Percentiles rank a stretch among this genome's conserved stretches.
These are phyloP conservation scores for Accipiter virgatus DNA, from an alignment of 2,113 vertebrate species.

Conservation along the genomic window DNA sequence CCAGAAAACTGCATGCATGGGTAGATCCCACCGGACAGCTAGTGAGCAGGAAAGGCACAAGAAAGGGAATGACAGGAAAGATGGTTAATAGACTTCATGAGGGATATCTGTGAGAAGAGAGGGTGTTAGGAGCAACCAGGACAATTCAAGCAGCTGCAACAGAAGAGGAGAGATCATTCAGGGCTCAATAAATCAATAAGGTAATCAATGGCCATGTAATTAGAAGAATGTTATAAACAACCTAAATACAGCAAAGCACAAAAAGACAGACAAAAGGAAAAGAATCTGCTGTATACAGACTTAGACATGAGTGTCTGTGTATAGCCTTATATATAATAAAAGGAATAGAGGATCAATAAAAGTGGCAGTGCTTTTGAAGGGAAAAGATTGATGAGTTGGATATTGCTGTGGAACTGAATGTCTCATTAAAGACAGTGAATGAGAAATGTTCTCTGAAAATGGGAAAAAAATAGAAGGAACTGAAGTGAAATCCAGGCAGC, in stretches of 20 bases:
- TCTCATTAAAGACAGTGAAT: constrained; percentile 21
- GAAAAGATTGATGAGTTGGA: constrained; percentile 35
- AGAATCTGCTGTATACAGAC: not conserved
- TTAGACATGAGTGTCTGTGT: not conserved
- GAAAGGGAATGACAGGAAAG: not conserved
- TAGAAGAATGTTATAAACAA: not conserved
- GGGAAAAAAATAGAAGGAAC: not conserved
- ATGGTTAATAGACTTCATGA: not conserved
- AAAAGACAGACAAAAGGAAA: not conserved
- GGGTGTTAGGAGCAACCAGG: not conserved
- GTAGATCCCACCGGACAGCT: not conserved
- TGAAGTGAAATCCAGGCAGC: not conserved
- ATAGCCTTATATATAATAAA: not conserved
- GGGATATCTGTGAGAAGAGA: not conserved
- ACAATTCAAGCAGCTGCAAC: not conserved
- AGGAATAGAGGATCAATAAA: not conserved
- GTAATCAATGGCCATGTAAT: not conserved
- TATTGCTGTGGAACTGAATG: constrained; percentile 27
- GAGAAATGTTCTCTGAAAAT: constrained; percentile 31
- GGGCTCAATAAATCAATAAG: not conserved
- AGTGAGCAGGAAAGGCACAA: not conserved
- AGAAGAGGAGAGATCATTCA: not conserved
- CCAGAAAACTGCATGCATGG: not conserved
- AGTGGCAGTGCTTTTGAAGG: not conserved
- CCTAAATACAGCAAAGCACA: not conserved